Percentiles rank a stretch among this genome's conserved stretches.
phyloP scores from a whole-genome alignment of 2,888 invertebrate genomes.

The Entomobrya multifasciata region DNA sequence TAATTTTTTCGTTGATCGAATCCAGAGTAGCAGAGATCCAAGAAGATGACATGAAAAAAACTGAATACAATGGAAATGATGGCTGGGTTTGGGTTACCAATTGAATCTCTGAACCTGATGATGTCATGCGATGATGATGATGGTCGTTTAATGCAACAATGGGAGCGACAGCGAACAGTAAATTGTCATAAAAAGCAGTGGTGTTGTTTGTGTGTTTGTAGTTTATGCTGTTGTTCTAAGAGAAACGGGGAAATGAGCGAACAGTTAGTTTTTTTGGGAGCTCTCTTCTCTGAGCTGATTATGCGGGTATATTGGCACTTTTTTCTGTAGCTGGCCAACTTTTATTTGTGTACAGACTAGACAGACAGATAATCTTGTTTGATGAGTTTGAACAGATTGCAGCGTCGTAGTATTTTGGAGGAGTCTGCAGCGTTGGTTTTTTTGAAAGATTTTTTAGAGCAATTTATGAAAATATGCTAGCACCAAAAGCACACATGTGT shows the following conservation, averaged over 20 bases:
- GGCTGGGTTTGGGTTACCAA: not conserved
- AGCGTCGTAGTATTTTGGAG: not conserved
- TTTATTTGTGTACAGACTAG: not conserved
- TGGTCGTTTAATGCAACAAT: conserved; percentile 49
- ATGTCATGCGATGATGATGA: conserved; percentile 37
- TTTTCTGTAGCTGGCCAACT: no score
- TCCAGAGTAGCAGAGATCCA: conserved; percentile 53
- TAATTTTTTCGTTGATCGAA: conserved; percentile 47
- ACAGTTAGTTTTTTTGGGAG: no score
- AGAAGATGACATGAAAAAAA: no score
- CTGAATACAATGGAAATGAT: conserved; percentile 43
- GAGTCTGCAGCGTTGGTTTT: not conserved
- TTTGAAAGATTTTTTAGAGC: not conserved
- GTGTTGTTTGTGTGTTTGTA: not conserved
- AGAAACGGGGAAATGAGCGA: no score
- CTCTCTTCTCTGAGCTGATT: conserved; percentile 19
- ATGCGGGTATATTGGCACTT: conserved; percentile 37
- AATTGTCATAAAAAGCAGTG: not conserved
- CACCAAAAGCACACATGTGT: conserved; percentile 9
- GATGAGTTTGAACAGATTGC: conserved; percentile 35
- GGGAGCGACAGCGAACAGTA: conserved; percentile 7
- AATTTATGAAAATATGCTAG: conserved; percentile 20
- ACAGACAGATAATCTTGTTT: not conserved
- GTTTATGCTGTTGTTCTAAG: not conserved
- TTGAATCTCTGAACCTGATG: not conserved